phyloP scores from a whole-genome alignment of 2,888 invertebrate species.

The Agrochola macilenta region DNA sequence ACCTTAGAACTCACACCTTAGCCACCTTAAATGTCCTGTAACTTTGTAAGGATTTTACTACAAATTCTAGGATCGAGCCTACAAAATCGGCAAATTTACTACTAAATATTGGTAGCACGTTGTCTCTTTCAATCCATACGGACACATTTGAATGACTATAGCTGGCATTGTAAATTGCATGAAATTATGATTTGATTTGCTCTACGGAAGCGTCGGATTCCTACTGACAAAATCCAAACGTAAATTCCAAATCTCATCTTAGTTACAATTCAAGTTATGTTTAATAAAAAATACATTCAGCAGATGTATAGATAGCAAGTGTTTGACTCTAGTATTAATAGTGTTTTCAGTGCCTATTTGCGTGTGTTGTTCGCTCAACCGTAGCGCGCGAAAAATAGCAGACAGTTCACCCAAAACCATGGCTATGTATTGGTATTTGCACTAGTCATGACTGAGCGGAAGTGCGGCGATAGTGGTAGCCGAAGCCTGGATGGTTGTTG shows the following conservation, averaged over 20 bases:
- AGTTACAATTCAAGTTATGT: neutral
- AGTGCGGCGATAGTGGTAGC: conserved; percentile 60
- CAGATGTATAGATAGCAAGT: neutral
- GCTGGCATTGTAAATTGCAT: conserved; percentile 14
- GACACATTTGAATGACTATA: neutral
- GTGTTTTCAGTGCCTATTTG: neutral
- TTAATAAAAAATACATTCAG: too few relatives aligned
- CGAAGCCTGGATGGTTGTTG: conserved; percentile 70
- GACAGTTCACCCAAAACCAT: conserved; percentile 4
- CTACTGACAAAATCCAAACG: neutral
- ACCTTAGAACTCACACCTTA: too few relatives aligned
- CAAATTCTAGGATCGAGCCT: too few relatives aligned
- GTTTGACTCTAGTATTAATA: neutral
- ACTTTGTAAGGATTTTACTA: too few relatives aligned
- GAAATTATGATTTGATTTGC: conserved; percentile 32
- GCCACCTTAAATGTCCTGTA: too few relatives aligned
- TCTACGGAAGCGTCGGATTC: neutral
- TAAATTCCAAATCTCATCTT: neutral
- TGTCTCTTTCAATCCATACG: too few relatives aligned
- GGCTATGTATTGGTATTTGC: conserved; percentile 32
- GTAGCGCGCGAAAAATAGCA: neutral
- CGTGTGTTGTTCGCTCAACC: conserved; percentile 1
- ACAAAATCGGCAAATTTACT: too few relatives aligned
- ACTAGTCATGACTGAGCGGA: conserved; percentile 55
- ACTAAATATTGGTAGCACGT: too few relatives aligned